Evolutionary conservation across 2,113 vertebrate species (phyloP).

Genomic region (Arizona elegans): DNA sequence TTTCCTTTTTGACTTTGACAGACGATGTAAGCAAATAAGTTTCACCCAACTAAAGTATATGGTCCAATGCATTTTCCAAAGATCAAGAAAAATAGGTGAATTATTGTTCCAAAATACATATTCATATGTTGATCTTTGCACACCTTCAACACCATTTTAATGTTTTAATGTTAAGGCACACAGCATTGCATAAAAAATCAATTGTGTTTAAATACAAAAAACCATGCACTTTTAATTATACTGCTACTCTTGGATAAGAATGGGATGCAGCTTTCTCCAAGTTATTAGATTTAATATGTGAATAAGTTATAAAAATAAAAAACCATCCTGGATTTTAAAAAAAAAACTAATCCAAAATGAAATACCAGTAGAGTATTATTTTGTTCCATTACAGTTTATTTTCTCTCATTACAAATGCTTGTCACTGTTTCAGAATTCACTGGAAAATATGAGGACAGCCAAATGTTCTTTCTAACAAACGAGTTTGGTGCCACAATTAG

Average conservation of each 20-base stretch:
- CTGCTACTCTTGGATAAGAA: constrained; percentile 26
- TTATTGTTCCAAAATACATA: background rate
- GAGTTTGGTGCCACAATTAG: constrained; percentile 32
- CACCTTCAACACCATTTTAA: accelerated
- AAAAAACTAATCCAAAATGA: constrained; percentile 6
- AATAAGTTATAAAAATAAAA: constrained; percentile 20
- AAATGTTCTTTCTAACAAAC: constrained; percentile 41
- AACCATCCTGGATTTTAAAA: constrained; percentile 25
- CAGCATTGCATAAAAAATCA: constrained; percentile 14
- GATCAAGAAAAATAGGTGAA: background rate
- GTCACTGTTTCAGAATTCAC: constrained; percentile 7
- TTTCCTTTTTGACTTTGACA: background rate
- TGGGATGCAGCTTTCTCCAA: constrained; percentile 16
- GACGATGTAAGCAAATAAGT: background rate
- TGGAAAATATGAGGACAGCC: constrained; percentile 4
- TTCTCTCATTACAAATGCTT: constrained; percentile 44
- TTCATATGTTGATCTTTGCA: background rate
- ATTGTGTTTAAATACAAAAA: constrained; percentile 11
- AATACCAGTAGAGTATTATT: constrained; percentile 7
- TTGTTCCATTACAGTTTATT: background rate
- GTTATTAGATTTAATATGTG: background rate
- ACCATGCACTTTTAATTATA: constrained; percentile 43
- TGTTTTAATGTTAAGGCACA: constrained; percentile 25
- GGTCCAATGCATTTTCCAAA: background rate
- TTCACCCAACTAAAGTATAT: background rate